These are phyloP conservation scores for Drosophila testacea DNA, from an alignment of 2,888 invertebrate genomes.

Conservation along the genomic window DNA sequence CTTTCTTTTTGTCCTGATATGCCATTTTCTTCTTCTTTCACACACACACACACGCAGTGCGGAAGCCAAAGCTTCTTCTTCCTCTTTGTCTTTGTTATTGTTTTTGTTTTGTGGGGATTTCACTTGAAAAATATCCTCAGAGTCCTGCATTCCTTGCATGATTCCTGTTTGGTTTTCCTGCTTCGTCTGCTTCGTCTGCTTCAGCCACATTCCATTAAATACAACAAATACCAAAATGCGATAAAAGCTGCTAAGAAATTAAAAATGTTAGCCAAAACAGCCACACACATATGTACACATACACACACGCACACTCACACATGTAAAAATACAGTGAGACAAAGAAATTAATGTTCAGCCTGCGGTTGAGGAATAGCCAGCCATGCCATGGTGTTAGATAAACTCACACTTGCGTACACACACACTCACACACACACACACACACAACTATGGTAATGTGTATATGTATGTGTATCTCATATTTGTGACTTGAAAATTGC, in stretches of 20 bases:
- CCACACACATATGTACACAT: constrained; percentile 11
- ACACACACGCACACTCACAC: constrained; percentile 15
- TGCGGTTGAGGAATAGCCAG: constrained; percentile 19
- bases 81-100: constrained; percentile 15
- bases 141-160: constrained; percentile 58
- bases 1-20: constrained; percentile 6
- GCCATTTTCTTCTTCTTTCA: constrained; percentile 22
- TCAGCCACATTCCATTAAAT: constrained; percentile 66
- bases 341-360: constrained; percentile 26
- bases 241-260: constrained; percentile 69
- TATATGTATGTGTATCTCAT: neutral
- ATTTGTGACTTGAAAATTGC: constrained; percentile 40
- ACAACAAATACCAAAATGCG: constrained; percentile 69
- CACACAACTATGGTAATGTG: neutral
- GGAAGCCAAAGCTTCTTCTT: constrained; percentile 41
- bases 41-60: constrained; percentile 18
- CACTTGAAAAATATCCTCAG: constrained; percentile 35
- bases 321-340: neutral
- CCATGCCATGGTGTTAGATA: constrained; percentile 9
- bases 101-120: constrained; percentile 52
- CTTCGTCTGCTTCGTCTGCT: constrained; percentile 30
- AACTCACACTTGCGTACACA: constrained; percentile 14
- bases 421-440: constrained; percentile 1
- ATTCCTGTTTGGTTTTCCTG: constrained; percentile 52
- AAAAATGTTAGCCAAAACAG: constrained; percentile 59